Percentiles rank a stretch among this genome's conserved stretches.
Conservation (phyloP, 2,113 vertebrate genomes). For the Garra rufa region DNA sequence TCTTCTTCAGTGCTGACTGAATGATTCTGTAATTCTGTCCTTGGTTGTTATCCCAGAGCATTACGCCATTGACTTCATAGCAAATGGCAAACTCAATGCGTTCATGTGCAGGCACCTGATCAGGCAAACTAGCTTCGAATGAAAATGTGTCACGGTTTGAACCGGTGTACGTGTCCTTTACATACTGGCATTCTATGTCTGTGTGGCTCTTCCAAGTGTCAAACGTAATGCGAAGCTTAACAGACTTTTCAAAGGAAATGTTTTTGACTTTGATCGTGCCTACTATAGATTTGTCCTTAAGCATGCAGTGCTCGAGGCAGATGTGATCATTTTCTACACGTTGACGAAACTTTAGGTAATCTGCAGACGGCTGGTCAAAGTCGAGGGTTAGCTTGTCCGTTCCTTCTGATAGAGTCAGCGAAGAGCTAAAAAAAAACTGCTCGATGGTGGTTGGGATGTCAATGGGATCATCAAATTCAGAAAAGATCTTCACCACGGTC, state of each 20-base stretch:
- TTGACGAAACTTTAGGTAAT: slow-evolving; percentile 88
- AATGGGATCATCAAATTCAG: slow-evolving; percentile 84
- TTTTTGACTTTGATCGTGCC: slow-evolving; percentile 94
- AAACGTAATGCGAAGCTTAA: slow-evolving; percentile 89
- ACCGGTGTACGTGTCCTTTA: slow-evolving; percentile 82
- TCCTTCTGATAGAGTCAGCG: slow-evolving; percentile 76
- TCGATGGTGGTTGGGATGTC: slow-evolving; percentile 84
- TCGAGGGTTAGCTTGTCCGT: slow-evolving; percentile 85
- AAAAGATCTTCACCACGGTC: slow-evolving; percentile 91
- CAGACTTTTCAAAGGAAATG: slow-evolving; percentile 87
- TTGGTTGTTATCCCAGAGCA: slow-evolving; percentile 92
- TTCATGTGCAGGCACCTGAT: slow-evolving; percentile 74
- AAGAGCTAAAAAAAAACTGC: slow-evolving; percentile 78
- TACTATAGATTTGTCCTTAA: slow-evolving; percentile 81
- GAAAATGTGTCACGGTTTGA: slow-evolving; percentile 91
- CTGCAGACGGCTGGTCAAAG: slow-evolving; percentile 86
- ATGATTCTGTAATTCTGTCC: slow-evolving; percentile 89
- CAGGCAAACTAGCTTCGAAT: slow-evolving; percentile 83
- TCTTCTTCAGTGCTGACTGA: slow-evolving; percentile 73
- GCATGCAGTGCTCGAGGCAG: slow-evolving; percentile 88
- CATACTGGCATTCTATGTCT: slow-evolving; percentile 84
- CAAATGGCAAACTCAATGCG: slow-evolving; percentile 88
- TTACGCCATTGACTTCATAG: slow-evolving; percentile 78
- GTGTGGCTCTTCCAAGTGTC: slow-evolving; percentile 88
- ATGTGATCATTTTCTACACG: slow-evolving; percentile 82